These are phyloP conservation scores for Fregata magnificens DNA, from an alignment of 2,113 vertebrate genomes.

Conservation along the genomic window DNA sequence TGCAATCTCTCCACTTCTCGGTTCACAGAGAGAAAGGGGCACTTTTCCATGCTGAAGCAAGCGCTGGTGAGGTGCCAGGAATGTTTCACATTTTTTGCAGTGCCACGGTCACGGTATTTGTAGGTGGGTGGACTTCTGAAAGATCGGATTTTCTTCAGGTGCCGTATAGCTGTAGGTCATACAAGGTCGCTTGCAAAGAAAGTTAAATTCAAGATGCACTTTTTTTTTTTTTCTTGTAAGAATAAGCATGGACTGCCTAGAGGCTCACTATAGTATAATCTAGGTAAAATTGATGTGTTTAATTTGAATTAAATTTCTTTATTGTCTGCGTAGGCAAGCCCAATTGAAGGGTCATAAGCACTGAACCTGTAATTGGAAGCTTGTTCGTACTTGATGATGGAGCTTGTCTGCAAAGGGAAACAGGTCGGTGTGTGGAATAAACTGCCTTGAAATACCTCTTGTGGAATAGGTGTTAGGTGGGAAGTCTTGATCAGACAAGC, in stretches of 20 bases:
- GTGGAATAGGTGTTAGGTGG: rapidly evolving
- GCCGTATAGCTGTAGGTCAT: neutral
- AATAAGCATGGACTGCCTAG: neutral
- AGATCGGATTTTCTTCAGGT: neutral
- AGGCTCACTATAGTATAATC: neutral
- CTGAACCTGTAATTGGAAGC: neutral
- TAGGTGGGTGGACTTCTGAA: neutral
- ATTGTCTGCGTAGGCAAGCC: neutral
- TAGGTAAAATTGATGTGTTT: neutral
- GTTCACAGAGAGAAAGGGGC: neutral
- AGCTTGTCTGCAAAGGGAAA: neutral
- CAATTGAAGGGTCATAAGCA: neutral
- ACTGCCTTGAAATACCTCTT: neutral
- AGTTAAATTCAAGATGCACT: neutral
- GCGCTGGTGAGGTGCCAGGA: neutral
- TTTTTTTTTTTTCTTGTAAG: neutral
- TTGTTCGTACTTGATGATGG: neutral
- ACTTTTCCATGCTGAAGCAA: neutral
- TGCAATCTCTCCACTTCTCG: neutral
- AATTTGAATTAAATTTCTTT: neutral
- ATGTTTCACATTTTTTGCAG: neutral
- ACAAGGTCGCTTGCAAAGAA: neutral
- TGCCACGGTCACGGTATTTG: neutral
- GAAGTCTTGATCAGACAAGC: neutral
- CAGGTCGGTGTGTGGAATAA: neutral